Conservation (phyloP, 2,888 invertebrate genomes). For the Baronia brevicornis region DNA sequence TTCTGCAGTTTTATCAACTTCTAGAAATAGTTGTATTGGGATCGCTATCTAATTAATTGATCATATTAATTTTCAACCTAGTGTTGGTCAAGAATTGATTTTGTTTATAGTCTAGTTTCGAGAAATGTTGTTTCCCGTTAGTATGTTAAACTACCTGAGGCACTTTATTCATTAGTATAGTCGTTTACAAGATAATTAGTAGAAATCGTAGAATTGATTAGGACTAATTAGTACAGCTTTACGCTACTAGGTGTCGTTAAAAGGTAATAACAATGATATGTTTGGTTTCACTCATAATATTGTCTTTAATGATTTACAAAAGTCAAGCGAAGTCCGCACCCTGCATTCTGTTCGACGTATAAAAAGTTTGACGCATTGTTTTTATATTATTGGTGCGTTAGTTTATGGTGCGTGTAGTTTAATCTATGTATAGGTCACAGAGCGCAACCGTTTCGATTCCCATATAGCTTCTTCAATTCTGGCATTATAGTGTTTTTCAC, state of each 20-base stretch:
- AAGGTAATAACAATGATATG: conserved; percentile 45
- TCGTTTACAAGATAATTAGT: conserved; percentile 7
- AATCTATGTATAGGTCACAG: conserved; percentile 67
- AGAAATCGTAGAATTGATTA: conserved; percentile 6
- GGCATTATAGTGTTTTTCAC: conserved; percentile 88
- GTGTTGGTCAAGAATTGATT: too few species aligned
- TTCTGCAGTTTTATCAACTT: too few species aligned
- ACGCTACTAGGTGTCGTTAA: conserved; percentile 10
- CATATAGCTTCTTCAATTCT: conserved; percentile 89
- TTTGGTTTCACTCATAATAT: conserved; percentile 33
- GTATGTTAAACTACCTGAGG: conserved; percentile 8
- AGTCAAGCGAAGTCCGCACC: conserved; percentile 39
- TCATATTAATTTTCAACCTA: too few species aligned
- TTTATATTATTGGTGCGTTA: conserved; percentile 1
- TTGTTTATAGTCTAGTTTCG: too few species aligned
- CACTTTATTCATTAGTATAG: conserved; percentile 10
- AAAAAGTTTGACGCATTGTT: conserved; percentile 9
- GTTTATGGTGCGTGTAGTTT: conserved; percentile 13
- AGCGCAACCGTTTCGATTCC: conserved; percentile 85
- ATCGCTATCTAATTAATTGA: too few species aligned
- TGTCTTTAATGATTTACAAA: conserved; percentile 31
- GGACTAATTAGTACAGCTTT: conserved; percentile 6
- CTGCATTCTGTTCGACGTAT: conserved; percentile 23
- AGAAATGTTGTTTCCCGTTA: conserved; percentile 6
- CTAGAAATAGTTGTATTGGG: too few species aligned